Conservation (phyloP, 2,797 vertebrate genomes). For the Phaenicophaeus curvirostris region DNA sequence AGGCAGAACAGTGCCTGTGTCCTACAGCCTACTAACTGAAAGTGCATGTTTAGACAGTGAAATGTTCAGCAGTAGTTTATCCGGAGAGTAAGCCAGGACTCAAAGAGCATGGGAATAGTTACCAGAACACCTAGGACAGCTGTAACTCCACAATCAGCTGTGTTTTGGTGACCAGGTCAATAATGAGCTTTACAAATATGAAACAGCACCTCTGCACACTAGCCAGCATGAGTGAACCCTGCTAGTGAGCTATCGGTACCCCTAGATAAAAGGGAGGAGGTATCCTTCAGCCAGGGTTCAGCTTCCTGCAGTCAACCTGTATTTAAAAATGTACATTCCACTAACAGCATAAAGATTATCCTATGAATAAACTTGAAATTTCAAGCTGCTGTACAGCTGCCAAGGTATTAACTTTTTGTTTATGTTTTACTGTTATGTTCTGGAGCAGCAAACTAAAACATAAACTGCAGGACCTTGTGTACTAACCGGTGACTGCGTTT, state of each 20-base stretch:
- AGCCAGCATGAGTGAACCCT: neutral
- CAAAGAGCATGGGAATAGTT: neutral
- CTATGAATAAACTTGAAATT: neutral
- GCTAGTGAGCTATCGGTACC: neutral
- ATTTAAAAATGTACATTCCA: neutral
- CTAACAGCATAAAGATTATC: neutral
- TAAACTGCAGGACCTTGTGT: neutral
- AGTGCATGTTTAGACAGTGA: neutral
- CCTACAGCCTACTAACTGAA: neutral
- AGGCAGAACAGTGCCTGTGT: neutral
- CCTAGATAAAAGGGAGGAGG: neutral
- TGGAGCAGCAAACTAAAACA: neutral
- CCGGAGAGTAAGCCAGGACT: neutral
- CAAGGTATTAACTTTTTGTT: neutral
- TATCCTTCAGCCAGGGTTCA: neutral
- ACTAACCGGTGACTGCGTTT: slow-evolving; percentile 93
- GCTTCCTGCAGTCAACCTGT: neutral
- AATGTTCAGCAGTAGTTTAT: neutral
- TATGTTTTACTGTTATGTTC: neutral
- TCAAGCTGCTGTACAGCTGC: neutral
- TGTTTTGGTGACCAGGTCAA: neutral
- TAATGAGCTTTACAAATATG: neutral
- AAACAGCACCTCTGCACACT: neutral
- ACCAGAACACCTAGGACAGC: neutral
- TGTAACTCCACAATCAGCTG: neutral